Conservation (phyloP, 2,113 vertebrate species). For the Corythoichthys haematopterus region DNA sequence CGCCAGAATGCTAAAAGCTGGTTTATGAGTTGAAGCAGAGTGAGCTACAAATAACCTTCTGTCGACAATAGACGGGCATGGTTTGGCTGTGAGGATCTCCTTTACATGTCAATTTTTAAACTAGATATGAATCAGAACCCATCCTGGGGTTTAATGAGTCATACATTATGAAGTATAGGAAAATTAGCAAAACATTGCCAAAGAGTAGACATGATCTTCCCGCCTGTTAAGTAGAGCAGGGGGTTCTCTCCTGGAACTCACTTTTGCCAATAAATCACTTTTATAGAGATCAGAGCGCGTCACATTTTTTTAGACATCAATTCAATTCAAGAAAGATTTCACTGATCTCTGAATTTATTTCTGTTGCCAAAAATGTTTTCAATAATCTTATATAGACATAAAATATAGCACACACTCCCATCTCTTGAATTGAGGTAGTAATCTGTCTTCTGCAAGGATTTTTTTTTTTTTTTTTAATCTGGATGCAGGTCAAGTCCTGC, state of each 20-base stretch:
- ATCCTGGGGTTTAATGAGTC: neutral
- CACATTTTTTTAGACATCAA: neutral
- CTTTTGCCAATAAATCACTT: neutral
- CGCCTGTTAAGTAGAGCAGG: neutral
- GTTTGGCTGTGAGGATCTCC: constrained; percentile 50
- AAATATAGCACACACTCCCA: too few species aligned
- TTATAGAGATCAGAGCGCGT: neutral
- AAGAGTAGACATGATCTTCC: neutral
- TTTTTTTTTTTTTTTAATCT: too few species aligned
- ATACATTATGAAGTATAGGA: neutral
- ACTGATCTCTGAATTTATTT: neutral
- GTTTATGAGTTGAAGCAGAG: constrained; percentile 45
- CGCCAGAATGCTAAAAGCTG: constrained; percentile 10
- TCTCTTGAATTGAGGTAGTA: too few species aligned
- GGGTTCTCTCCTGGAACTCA: neutral
- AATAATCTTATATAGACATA: too few species aligned
- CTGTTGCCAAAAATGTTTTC: neutral
- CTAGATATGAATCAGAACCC: constrained; percentile 5
- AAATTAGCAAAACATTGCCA: neutral
- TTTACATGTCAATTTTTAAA: constrained; percentile 27
- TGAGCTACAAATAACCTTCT: constrained; percentile 62
- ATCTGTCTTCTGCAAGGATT: too few species aligned
- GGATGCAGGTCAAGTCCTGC: too few species aligned
- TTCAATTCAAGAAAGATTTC: neutral
- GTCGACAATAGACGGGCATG: constrained; percentile 59